Conservation (phyloP, 2,888 invertebrate species). For the Apodemia mormo region DNA sequence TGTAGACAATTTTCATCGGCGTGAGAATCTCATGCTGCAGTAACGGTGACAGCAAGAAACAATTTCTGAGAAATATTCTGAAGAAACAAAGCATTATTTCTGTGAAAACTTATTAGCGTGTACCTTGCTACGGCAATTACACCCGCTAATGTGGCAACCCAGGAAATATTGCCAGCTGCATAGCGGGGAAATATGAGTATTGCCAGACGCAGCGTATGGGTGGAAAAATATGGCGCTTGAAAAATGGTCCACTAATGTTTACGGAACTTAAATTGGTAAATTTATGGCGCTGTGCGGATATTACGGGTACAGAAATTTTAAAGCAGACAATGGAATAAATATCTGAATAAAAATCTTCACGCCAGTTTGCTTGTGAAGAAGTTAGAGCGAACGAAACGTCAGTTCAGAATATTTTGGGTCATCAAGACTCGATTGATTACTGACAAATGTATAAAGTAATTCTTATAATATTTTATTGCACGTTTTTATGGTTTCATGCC, state of each 20-base stretch:
- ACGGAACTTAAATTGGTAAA: constrained; percentile 15
- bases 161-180: constrained; percentile 47
- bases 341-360: no score
- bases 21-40: background rate
- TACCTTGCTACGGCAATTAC: constrained; percentile 52
- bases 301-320: background rate
- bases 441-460: no score
- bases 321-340: background rate
- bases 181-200: constrained; percentile 19
- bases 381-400: no score
- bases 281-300: background rate
- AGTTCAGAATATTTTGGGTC: no score
- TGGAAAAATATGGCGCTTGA: constrained; percentile 14
- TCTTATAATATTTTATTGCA: no score
- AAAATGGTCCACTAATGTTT: constrained; percentile 10
- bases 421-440: no score
- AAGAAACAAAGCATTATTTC: constrained; percentile 20
- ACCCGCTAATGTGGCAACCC: constrained; percentile 53
- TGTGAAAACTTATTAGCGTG: constrained; percentile 48
- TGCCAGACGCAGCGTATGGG: constrained; percentile 18
- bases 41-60: background rate
- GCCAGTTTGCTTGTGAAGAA: no score
- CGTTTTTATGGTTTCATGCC: no score
- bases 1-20: no score
- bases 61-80: background rate